phyloP scores from a whole-genome alignment of 2,113 vertebrate species.

The Oriolus oriolus region DNA sequence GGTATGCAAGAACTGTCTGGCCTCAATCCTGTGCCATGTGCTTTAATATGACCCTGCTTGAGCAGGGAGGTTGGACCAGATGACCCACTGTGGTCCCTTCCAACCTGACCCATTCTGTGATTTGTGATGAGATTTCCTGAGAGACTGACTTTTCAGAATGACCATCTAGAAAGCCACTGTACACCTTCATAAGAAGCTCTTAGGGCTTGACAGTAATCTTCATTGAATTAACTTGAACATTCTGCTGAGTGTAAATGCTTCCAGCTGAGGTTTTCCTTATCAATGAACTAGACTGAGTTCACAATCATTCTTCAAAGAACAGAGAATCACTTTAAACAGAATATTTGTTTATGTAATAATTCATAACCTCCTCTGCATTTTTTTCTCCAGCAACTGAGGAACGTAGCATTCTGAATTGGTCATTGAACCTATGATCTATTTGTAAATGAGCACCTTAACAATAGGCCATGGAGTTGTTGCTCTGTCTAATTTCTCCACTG shows the following conservation, averaged over 20 bases:
- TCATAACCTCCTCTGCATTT: neutral
- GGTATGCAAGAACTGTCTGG: neutral
- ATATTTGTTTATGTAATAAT: neutral
- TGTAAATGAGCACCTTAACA: neutral
- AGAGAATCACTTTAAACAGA: neutral
- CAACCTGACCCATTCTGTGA: neutral
- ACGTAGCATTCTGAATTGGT: neutral
- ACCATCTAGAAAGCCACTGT: neutral
- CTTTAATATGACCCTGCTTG: neutral
- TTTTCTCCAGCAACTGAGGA: neutral
- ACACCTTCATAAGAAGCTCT: neutral
- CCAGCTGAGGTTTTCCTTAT: neutral
- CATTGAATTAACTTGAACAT: neutral
- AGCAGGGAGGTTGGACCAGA: neutral
- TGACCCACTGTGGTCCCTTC: neutral
- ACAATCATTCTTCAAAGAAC: neutral
- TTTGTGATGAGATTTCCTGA: neutral
- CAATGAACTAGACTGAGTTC: neutral
- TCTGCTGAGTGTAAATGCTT: neutral
- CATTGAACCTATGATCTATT: neutral
- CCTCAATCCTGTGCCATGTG: neutral
- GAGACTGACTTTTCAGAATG: neutral
- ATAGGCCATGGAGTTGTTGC: neutral
- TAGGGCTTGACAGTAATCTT: neutral
- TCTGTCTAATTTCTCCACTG: neutral